A percentile compares a stretch with the other conserved stretches of the same genome.
Conservation (phyloP, 1,140 invertebrate species). For the Trichoplusia ni region DNA sequence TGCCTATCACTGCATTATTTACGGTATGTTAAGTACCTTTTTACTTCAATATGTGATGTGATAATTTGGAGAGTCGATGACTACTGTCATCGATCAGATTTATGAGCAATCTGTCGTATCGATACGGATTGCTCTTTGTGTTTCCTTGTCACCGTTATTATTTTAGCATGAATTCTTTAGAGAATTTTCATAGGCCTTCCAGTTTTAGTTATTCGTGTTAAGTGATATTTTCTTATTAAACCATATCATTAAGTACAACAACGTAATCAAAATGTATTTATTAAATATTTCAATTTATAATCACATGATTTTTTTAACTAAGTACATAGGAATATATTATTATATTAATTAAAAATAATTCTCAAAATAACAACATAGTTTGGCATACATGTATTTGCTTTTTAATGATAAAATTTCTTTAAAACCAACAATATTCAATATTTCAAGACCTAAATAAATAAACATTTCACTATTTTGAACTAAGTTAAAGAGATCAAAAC, state of each 20-base stretch:
- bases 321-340: slow-evolving; percentile 62
- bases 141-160: too few species aligned
- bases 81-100: too few species aligned
- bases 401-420: slow-evolving; percentile 39
- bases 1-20: too few species aligned
- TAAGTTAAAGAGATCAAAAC: slow-evolving; percentile 75
- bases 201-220: too few species aligned
- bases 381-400: slow-evolving; percentile 54
- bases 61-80: too few species aligned
- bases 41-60: too few species aligned
- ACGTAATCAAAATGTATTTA: not conserved
- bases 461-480: slow-evolving; percentile 59
- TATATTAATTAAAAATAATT: slow-evolving; percentile 67
- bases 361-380: slow-evolving; percentile 73
- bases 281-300: slow-evolving; percentile 33
- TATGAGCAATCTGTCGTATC: too few species aligned
- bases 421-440: slow-evolving; percentile 47
- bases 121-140: too few species aligned
- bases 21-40: too few species aligned
- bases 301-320: slow-evolving; percentile 37
- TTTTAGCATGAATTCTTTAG: too few species aligned
- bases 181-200: too few species aligned
- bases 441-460: slow-evolving; percentile 60
- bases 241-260: not conserved
- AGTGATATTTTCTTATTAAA: too few species aligned